These are phyloP conservation scores for Cetoscarus ocellatus DNA, from an alignment of 2,797 vertebrate species.

Conservation along the genomic window DNA sequence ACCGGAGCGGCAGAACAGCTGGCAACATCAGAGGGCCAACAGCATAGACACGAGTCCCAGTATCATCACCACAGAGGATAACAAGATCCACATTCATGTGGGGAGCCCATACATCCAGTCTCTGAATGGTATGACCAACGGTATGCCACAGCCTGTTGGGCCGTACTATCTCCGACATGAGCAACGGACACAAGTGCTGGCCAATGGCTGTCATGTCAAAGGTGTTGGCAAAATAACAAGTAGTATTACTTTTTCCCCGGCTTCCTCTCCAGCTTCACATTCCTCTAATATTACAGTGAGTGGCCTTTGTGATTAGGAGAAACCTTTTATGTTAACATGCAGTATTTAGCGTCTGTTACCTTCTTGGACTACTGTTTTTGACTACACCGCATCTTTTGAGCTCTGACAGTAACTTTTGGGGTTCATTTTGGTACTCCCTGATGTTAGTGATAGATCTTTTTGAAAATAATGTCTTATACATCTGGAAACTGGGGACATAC, in stretches of 20 bases:
- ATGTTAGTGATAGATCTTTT: too few species aligned
- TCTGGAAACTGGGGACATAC: too few species aligned
- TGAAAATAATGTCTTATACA: too few species aligned
- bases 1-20: constrained; percentile 89
- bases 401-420: too few species aligned
- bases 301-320: constrained; percentile 71
- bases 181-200: constrained; percentile 89
- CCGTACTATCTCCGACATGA: constrained; percentile 89
- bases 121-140: constrained; percentile 75
- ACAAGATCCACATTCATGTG: constrained; percentile 98
- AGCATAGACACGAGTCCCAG: constrained; percentile 86
- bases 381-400: too few species aligned
- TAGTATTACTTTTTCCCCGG: constrained; percentile 93
- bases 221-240: constrained; percentile 95
- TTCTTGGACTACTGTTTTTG: not conserved
- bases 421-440: too few species aligned
- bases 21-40: constrained; percentile 92
- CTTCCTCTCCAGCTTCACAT: constrained; percentile 67
- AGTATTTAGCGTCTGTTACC: not conserved
- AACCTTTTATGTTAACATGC: not conserved
- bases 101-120: constrained; percentile 91
- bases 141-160: constrained; percentile 81
- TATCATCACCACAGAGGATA: constrained; percentile 96
- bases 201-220: constrained; percentile 89
- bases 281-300: constrained; percentile 74